phyloP scores from a whole-genome alignment of 2,888 invertebrate species.

The Antheraea yamamai region DNA sequence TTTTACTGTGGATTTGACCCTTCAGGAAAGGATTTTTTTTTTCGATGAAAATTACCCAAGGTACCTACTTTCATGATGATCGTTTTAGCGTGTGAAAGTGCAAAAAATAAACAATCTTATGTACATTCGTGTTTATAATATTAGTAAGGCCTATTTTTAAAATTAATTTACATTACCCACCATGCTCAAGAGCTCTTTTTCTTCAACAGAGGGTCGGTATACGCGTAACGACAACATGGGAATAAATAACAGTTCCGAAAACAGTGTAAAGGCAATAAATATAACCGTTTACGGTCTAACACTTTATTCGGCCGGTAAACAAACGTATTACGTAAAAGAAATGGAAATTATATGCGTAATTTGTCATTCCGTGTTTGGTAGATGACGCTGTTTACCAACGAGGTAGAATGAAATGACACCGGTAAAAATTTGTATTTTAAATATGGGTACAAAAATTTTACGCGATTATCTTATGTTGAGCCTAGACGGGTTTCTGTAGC shows the following conservation, averaged over 20 bases:
- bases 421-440: background rate
- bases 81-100: no score
- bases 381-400: conserved; percentile 14
- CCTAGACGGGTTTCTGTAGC: background rate
- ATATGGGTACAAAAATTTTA: background rate
- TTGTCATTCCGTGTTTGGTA: conserved; percentile 20
- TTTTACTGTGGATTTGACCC: no score
- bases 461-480: background rate
- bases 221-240: background rate
- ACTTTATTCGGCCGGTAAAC: conserved; percentile 9
- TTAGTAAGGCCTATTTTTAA: background rate
- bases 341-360: conserved; percentile 21
- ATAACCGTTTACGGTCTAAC: conserved; percentile 13
- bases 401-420: conserved; percentile 9
- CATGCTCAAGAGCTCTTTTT: background rate
- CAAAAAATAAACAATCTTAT: background rate
- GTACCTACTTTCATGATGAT: no score
- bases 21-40: no score
- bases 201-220: background rate
- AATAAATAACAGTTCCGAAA: background rate
- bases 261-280: conserved; percentile 15
- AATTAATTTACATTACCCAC: background rate
- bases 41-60: no score
- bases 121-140: background rate
- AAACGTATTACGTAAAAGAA: conserved; percentile 15